Conservation (phyloP, 2,797 vertebrate species). For the Tapirus indicus region DNA sequence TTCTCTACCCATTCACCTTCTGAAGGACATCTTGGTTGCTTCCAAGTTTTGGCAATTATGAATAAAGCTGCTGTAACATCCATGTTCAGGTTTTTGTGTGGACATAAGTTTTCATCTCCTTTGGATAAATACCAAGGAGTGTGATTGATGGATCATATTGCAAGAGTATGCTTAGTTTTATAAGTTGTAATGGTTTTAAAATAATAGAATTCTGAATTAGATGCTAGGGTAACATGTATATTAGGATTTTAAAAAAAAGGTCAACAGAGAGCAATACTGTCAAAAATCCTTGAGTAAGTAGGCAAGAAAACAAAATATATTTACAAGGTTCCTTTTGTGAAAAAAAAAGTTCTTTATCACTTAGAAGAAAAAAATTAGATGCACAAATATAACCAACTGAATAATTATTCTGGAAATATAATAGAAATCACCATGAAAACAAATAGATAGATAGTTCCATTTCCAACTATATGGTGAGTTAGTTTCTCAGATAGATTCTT, state of each 20-base stretch:
- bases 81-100: background rate
- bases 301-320: background rate
- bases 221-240: background rate
- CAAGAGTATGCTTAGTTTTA: background rate
- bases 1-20: background rate
- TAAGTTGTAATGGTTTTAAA: slow-evolving; percentile 4
- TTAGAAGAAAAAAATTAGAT: background rate
- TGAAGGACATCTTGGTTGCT: background rate
- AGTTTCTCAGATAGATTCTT: background rate
- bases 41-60: background rate
- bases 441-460: background rate
- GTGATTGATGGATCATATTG: background rate
- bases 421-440: background rate
- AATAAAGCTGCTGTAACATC: background rate
- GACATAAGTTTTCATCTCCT: background rate
- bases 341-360: background rate
- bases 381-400: background rate
- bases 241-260: background rate
- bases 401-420: background rate
- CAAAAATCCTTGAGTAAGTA: background rate
- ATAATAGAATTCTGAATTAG: background rate
- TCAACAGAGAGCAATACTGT: background rate
- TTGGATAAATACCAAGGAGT: background rate
- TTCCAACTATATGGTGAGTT: background rate
- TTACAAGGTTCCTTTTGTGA: background rate